phyloP scores from a whole-genome alignment of 1,140 invertebrate species.

The Hylaeus volcanicus region DNA sequence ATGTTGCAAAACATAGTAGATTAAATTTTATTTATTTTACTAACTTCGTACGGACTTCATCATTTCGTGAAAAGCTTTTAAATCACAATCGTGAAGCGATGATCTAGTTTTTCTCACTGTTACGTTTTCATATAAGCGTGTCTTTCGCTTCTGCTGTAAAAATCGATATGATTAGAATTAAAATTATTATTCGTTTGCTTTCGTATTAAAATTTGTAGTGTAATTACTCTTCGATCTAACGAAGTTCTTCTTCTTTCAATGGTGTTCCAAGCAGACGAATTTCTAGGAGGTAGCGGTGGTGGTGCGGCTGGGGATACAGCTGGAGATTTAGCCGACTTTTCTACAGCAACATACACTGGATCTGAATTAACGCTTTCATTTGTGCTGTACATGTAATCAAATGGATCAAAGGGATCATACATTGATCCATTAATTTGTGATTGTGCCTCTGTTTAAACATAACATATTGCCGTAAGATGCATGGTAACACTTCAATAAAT shows the following conservation, averaged over 20 bases:
- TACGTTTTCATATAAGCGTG: constrained; percentile 87
- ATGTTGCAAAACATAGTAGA: not conserved
- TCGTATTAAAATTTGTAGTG: not conserved
- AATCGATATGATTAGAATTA: constrained; percentile 10
- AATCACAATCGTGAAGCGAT: constrained; percentile 85
- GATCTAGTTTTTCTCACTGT: constrained; percentile 83
- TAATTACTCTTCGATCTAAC: constrained; percentile 76
- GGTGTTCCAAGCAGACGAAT: constrained; percentile 82
- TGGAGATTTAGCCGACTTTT: constrained; percentile 84
- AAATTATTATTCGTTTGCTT: not conserved
- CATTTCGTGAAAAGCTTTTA: constrained; percentile 90
- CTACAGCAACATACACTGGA: constrained; percentile 88
- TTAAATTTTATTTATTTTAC: constrained; percentile 59
- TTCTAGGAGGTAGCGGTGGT: constrained; percentile 82
- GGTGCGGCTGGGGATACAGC: constrained; percentile 82
- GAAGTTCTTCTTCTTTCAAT: constrained; percentile 79
- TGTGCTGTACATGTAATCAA: constrained; percentile 91
- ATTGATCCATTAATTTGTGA: constrained; percentile 86
- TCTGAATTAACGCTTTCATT: constrained; percentile 87
- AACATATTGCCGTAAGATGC: constrained; percentile 16
- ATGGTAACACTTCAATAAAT: not conserved
- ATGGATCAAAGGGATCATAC: constrained; percentile 92
- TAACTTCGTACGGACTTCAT: constrained; percentile 87
- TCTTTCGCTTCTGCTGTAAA: constrained; percentile 78
- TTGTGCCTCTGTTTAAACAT: constrained; percentile 70